A percentile compares a stretch with the other conserved stretches of the same genome.
Evolutionary conservation across 64 coral and sea anemone genomes (phyloP).

Genomic region (Trachythela sp.): DNA sequence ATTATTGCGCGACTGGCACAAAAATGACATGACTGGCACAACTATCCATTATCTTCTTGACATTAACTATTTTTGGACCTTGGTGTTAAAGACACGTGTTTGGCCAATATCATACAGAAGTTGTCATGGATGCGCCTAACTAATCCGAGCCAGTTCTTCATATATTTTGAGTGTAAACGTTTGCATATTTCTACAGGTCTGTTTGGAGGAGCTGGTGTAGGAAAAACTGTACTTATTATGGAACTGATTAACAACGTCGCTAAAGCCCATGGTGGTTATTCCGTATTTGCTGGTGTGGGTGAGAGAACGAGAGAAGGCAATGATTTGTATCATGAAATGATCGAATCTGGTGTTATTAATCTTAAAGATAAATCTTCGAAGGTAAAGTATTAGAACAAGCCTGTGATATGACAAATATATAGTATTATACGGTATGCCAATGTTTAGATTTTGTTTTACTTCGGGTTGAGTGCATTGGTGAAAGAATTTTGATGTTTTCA

Average conservation of each 20-base stretch:
- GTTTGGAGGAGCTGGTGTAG: slow-evolving; percentile 98
- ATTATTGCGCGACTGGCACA: too few relatives aligned
- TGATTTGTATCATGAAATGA: slow-evolving; percentile 99
- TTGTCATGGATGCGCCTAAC: too few relatives aligned
- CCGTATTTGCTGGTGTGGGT: slow-evolving; percentile 99
- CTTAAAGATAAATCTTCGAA: slow-evolving; percentile 94
- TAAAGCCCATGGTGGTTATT: slow-evolving; percentile 99
- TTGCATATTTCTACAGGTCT: slow-evolving; percentile 47
- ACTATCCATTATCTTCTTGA: too few relatives aligned
- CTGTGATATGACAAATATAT: too few relatives aligned
- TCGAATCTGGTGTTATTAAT: slow-evolving; percentile 93
- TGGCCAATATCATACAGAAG: too few relatives aligned
- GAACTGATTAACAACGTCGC: slow-evolving; percentile 98
- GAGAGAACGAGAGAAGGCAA: slow-evolving; percentile 97
- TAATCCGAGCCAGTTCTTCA: too few relatives aligned
- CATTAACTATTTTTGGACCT: too few relatives aligned
- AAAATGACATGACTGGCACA: too few relatives aligned
- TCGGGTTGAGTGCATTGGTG: not conserved
- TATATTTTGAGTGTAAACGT: not conserved
- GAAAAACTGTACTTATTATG: slow-evolving; percentile 97
- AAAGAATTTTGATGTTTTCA: too few relatives aligned
- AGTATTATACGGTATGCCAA: too few relatives aligned
- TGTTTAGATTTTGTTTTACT: not conserved
- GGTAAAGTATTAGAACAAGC: slow-evolving; percentile 23
- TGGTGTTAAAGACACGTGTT: too few relatives aligned